phyloP scores from a whole-genome alignment of 2,113 vertebrate genomes.

The Nibea albiflora region DNA sequence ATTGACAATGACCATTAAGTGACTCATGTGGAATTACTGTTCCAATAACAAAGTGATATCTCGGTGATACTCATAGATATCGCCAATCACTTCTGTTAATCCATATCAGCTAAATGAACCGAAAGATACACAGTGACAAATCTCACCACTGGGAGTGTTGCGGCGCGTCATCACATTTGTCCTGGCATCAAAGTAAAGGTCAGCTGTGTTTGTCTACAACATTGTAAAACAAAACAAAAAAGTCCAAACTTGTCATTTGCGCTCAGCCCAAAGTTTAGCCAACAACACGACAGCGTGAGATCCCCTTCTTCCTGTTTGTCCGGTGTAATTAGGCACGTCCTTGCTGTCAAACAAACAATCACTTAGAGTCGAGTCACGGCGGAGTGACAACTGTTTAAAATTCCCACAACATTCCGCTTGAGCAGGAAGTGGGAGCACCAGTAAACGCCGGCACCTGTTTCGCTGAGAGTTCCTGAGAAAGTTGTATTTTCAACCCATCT shows the following conservation, averaged over 20 bases:
- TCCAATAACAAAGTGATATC: neutral
- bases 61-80: neutral
- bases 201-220: conserved; percentile 21
- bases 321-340: neutral
- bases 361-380: conserved; percentile 20
- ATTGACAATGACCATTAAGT: too few species aligned
- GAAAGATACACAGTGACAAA: neutral
- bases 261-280: conserved; percentile 16
- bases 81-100: neutral
- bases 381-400: conserved; percentile 9
- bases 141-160: neutral
- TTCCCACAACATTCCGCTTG: conserved; percentile 28
- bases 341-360: conserved; percentile 57
- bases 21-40: neutral
- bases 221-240: conserved; percentile 35
- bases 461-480: conserved; percentile 35
- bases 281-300: conserved; percentile 50
- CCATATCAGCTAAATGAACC: neutral
- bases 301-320: conserved; percentile 42
- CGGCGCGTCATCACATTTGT: conserved; percentile 1
- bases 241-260: conserved; percentile 13
- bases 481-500: conserved; percentile 19
- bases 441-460: conserved; percentile 23
- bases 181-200: neutral
- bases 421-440: conserved; percentile 29